These are phyloP conservation scores for Melitaea cinxia DNA, from an alignment of 1,140 invertebrate species.

Conservation along the genomic window DNA sequence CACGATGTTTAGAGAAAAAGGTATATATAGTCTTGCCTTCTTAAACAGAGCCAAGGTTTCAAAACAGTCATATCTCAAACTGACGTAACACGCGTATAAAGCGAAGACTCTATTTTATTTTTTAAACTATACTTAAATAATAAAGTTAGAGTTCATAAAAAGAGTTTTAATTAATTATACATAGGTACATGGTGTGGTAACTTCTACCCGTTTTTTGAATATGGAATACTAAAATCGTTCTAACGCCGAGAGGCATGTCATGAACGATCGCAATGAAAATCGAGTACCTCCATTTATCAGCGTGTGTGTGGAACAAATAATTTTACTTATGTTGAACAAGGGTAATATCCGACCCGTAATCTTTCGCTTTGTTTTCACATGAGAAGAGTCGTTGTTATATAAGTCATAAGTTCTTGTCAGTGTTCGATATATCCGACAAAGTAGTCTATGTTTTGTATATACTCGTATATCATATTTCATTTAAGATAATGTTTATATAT, in stretches of 20 bases:
- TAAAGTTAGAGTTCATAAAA: no score
- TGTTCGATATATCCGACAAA: not conserved
- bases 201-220: slow-evolving; percentile 13
- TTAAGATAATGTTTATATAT: no score
- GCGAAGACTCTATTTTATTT: no score
- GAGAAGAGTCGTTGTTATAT: slow-evolving; percentile 33
- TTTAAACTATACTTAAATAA: no score
- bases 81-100: no score
- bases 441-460: not conserved
- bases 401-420: slow-evolving; percentile 28
- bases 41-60: no score
- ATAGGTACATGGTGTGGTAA: slow-evolving; percentile 18
- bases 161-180: no score
- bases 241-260: slow-evolving; percentile 18
- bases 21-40: no score
- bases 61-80: no score
- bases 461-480: not conserved
- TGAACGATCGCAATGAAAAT: slow-evolving; percentile 45
- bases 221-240: slow-evolving; percentile 29
- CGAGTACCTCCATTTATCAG: slow-evolving; percentile 44
- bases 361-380: slow-evolving; percentile 37
- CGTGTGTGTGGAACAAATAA: slow-evolving; percentile 37
- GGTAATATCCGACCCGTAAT: slow-evolving; percentile 37
- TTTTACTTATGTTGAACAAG: slow-evolving; percentile 41
- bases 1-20: no score